Conservation (phyloP, 2,888 invertebrate species). For the Tetheella fluctuosa region DNA sequence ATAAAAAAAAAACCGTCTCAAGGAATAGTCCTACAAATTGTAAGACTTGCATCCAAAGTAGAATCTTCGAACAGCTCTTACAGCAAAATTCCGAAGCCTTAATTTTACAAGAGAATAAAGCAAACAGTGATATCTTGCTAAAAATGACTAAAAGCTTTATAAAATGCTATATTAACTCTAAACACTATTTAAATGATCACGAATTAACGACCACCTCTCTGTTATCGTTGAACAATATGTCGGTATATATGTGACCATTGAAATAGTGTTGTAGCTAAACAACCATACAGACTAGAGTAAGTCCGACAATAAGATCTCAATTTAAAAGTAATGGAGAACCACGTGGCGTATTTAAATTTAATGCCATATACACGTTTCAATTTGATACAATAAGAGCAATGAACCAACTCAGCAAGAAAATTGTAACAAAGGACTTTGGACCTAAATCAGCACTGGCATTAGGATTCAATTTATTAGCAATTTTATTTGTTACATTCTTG, state of each 20-base stretch:
- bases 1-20: background rate
- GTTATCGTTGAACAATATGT: too few relatives aligned
- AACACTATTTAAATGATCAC: too few relatives aligned
- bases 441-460: slow-evolving; percentile 43
- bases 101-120: too few relatives aligned
- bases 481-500: slow-evolving; percentile 70
- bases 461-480: slow-evolving; percentile 55
- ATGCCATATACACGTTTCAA: slow-evolving; percentile 20
- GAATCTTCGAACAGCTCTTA: too few relatives aligned
- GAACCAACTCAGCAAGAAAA: slow-evolving; percentile 49
- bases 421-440: slow-evolving; percentile 44
- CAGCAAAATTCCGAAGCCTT: too few relatives aligned
- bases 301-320: background rate
- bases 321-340: background rate
- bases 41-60: too few relatives aligned
- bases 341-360: background rate
- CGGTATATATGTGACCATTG: too few relatives aligned
- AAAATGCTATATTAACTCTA: too few relatives aligned
- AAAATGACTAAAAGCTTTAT: too few relatives aligned
- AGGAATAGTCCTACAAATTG: too few relatives aligned
- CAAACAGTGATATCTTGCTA: too few relatives aligned
- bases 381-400: slow-evolving; percentile 34
- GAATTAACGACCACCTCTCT: too few relatives aligned
- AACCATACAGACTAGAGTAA: background rate
- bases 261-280: background rate